Percentiles rank a stretch among this genome's conserved stretches.
These are phyloP conservation scores for Lycorma delicatula DNA, from an alignment of 1,140 invertebrate genomes.

Conservation along the genomic window DNA sequence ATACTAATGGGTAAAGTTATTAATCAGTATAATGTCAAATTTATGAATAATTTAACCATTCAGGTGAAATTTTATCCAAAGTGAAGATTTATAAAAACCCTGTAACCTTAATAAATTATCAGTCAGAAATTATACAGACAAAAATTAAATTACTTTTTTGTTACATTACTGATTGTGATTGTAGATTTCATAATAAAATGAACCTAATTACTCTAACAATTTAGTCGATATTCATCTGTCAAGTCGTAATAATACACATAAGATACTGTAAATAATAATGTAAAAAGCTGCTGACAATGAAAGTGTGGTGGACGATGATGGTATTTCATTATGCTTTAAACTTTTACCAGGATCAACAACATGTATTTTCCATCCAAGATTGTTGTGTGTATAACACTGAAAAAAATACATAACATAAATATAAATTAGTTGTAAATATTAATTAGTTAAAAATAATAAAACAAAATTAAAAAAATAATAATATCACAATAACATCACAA, in stretches of 20 bases:
- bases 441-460: too few relatives aligned
- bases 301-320: background rate
- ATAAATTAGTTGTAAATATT: conserved; percentile 18
- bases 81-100: background rate
- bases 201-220: background rate
- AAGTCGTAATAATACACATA: background rate
- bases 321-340: conserved; percentile 1
- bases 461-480: too few relatives aligned
- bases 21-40: too few relatives aligned
- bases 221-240: background rate
- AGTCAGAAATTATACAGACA: background rate
- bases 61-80: background rate
- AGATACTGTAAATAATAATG: background rate
- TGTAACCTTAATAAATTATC: background rate
- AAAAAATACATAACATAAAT: conserved; percentile 28
- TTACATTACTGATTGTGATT: background rate
- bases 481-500: too few relatives aligned
- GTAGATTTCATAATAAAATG: conserved; percentile 1
- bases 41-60: background rate
- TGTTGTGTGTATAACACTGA: conserved; percentile 85
- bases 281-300: background rate
- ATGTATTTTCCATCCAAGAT: conserved; percentile 89
- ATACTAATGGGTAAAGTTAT: too few relatives aligned
- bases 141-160: background rate
- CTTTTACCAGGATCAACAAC: conserved; percentile 60